phyloP scores from a whole-genome alignment of 2,113 vertebrate species.

The Saguinus midas region DNA sequence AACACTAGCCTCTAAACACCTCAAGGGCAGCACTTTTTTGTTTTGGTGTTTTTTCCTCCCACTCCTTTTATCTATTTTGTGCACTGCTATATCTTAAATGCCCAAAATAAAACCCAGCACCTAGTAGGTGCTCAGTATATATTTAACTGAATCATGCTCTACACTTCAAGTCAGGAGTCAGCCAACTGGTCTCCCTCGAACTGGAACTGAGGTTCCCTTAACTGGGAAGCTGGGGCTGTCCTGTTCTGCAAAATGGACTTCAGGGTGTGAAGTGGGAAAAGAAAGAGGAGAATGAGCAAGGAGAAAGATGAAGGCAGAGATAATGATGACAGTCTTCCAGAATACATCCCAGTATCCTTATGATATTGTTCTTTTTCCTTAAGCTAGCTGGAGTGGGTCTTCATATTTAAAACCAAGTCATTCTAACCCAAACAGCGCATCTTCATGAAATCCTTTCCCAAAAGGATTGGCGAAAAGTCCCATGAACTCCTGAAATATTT shows the following conservation, averaged over 20 bases:
- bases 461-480: constrained; percentile 7
- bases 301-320: background rate
- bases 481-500: constrained; percentile 26
- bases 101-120: background rate
- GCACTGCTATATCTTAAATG: background rate
- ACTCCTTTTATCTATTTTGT: background rate
- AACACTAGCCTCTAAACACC: background rate
- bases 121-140: background rate
- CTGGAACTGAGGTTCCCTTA: background rate
- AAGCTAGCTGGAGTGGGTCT: background rate
- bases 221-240: background rate
- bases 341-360: background rate
- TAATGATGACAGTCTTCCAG: background rate
- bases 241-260: background rate
- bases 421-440: background rate
- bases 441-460: constrained; percentile 1
- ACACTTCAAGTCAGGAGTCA: background rate
- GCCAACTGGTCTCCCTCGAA: background rate
- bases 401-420: constrained; percentile 7
- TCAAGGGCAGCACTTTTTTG: background rate
- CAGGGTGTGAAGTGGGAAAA: background rate
- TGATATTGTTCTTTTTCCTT: background rate
- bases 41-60: background rate
- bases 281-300: background rate
- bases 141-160: background rate